phyloP scores from a whole-genome alignment of 2,113 vertebrate genomes.

The Syngnathus floridae region DNA sequence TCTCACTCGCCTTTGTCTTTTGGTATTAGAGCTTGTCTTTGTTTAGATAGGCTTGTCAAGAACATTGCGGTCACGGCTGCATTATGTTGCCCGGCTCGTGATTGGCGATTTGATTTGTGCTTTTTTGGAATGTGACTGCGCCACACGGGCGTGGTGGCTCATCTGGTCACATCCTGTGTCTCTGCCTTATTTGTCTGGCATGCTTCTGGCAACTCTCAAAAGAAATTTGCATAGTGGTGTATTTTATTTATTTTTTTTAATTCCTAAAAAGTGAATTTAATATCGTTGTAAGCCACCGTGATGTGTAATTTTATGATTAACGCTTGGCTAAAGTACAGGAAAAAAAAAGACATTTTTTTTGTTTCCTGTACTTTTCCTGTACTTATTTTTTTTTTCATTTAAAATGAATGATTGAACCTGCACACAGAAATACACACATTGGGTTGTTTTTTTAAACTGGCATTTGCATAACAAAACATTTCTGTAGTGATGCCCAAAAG shows the following conservation, averaged over 20 bases:
- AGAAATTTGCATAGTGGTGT: too few species aligned
- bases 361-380: too few species aligned
- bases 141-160: slow-evolving; percentile 27
- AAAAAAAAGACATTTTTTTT: neutral
- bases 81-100: neutral
- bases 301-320: neutral
- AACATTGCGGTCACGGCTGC: neutral
- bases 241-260: too few species aligned
- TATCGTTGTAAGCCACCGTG: neutral
- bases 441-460: neutral
- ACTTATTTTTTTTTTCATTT: too few species aligned
- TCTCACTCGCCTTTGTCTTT: neutral
- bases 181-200: neutral
- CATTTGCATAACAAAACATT: neutral
- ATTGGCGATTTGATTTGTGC: neutral
- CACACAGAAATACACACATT: neutral
- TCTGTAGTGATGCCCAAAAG: neutral
- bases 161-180: slow-evolving; percentile 40
- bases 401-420: neutral
- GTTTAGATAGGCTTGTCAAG: neutral
- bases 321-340: neutral
- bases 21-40: neutral
- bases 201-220: neutral
- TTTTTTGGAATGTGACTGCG: slow-evolving; percentile 40
- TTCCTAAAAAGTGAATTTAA: neutral